Evolutionary conservation across 2,888 invertebrate species (phyloP).

Genomic region (Ferrisia virgata): DNA sequence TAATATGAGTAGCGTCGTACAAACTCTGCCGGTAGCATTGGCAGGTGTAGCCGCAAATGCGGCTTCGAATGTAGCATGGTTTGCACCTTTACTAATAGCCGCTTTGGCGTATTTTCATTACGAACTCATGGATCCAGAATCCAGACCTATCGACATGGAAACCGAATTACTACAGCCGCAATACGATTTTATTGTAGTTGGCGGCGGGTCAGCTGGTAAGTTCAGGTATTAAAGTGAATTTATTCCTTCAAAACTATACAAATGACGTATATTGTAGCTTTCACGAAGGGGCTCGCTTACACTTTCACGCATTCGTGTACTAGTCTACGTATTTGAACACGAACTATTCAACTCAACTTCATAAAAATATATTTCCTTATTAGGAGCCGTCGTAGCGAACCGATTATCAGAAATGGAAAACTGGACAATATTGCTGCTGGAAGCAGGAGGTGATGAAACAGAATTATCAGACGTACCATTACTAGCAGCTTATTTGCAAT

Average conservation of each 20-base stretch:
- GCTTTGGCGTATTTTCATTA: constrained; percentile 84
- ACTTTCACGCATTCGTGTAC: neutral
- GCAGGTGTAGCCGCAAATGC: constrained; percentile 67
- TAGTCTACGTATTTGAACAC: neutral
- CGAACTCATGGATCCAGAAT: constrained; percentile 79
- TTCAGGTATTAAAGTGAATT: neutral
- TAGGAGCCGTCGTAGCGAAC: constrained; percentile 81
- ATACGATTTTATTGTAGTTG: constrained; percentile 83
- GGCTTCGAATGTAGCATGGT: constrained; percentile 71
- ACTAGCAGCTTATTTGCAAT: constrained; percentile 80
- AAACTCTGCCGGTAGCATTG: constrained; percentile 58
- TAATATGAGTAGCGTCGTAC: constrained; percentile 51
- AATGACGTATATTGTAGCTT: neutral
- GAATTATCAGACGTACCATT: constrained; percentile 86
- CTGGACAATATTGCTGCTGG: constrained; percentile 76
- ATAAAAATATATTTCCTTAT: constrained; percentile 46
- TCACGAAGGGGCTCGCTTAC: neutral
- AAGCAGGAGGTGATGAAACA: constrained; percentile 87
- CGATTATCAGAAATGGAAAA: constrained; percentile 73
- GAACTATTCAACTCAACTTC: neutral
- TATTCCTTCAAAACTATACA: neutral
- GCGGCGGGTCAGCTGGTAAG: constrained; percentile 79
- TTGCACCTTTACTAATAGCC: constrained; percentile 78
- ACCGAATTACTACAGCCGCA: constrained; percentile 63
- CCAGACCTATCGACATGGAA: constrained; percentile 66